Base-by-base conservation (phyloP, 2,888 invertebrate genomes). In the Tiphia femorata region DNA sequence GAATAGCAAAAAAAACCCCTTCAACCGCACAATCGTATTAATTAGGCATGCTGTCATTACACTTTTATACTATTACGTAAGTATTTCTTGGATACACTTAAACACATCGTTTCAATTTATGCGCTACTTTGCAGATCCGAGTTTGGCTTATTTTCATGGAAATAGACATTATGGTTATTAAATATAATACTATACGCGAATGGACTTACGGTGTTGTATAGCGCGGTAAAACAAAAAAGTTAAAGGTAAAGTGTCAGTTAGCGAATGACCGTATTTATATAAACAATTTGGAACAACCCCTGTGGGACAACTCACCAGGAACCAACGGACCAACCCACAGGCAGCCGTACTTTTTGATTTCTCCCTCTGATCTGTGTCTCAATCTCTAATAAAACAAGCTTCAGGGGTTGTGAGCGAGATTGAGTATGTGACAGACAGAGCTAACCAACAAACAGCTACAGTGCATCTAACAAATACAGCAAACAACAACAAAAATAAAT, bases 391-490 rank as follows among this genome's bases (percentile, higher is more conserved):
- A 78, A 82, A 81, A 80, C 78, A 82, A 81, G 81, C 81, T 77
- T 80, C 79, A 76, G 73, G 80, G 76, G 74, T 77, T 78, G 73
- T 70, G 79, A 77, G 78, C 72, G 83, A 83, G 82, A 78, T 72
- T 74, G 79, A 80, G 79, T 78, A 77, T 78, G 77, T 78, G 81
- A 82, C 80, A 82, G 81, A 82, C 74, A 81, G 81, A 82, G 79
- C 78, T 82, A 83, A 81, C 78, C 82, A 81, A 82, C 79, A 83
- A 79, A 83, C 83, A 83, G 83, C 83, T 83, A 83, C 83, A 83
- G 83, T 83, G 82, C 82, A 83, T 83, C 83, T 83, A 83, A 81
- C 79, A 82, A 82, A 81, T 82, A 81, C 79, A 83, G 80, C 82
- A 82, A 82, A 83, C 77, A 82, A 81, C 77, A 81, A 82, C 75